phyloP scores from a whole-genome alignment of 2,113 vertebrate species.

The Proterorhinus semilunaris region DNA sequence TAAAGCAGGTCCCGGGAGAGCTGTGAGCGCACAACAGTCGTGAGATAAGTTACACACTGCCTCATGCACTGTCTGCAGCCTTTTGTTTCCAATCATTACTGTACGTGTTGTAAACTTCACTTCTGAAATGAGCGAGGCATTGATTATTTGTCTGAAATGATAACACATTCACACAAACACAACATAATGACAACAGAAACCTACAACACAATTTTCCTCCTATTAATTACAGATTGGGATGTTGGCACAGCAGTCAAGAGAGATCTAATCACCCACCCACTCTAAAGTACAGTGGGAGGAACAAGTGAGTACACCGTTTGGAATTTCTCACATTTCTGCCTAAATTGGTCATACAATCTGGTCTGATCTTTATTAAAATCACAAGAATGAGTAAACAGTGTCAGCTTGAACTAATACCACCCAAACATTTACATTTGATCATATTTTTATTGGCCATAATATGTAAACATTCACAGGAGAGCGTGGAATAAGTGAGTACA shows the following conservation, averaged over 20 bases:
- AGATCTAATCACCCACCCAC: background rate
- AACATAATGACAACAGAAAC: constrained; percentile 2
- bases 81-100: constrained; percentile 12
- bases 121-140: background rate
- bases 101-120: background rate
- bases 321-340: no score
- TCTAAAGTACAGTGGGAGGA: background rate
- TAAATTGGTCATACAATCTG: no score
- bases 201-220: background rate
- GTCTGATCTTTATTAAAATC: no score
- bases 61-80: constrained; percentile 1
- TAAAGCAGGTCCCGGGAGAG: constrained; percentile 55
- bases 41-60: constrained; percentile 23
- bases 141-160: constrained; percentile 1
- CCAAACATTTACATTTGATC: no score
- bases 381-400: no score
- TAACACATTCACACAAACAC: background rate
- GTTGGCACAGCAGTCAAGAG: background rate
- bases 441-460: no score
- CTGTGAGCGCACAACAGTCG: constrained; percentile 20
- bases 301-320: no score
- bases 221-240: background rate
- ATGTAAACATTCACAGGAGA: no score
- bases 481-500: no score
- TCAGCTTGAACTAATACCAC: no score